Percentiles rank a stretch among this genome's conserved stretches.
These are phyloP conservation scores for Megaceryle maxima DNA, from an alignment of 2,113 vertebrate genomes.

Conservation along the genomic window DNA sequence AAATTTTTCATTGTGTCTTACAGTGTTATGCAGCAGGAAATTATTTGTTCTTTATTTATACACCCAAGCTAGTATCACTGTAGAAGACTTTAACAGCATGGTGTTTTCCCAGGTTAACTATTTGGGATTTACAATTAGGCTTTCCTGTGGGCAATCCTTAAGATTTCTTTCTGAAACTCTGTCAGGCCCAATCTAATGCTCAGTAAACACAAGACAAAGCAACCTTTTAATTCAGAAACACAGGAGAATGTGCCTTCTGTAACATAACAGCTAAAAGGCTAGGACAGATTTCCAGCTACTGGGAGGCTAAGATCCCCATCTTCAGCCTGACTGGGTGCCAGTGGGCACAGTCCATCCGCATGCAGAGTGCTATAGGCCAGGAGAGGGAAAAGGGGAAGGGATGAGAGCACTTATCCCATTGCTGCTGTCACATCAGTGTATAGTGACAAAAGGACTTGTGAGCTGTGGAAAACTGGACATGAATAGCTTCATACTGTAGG, in stretches of 20 bases:
- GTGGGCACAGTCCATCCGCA: neutral
- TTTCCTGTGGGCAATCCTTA: neutral
- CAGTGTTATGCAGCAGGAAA: neutral
- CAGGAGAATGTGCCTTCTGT: neutral
- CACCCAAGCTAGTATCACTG: neutral
- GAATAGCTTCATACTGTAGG: neutral
- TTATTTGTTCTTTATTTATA: neutral
- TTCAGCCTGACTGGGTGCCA: neutral
- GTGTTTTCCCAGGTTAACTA: neutral
- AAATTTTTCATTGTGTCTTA: neutral
- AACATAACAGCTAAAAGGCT: neutral
- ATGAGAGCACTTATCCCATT: neutral
- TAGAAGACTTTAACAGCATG: neutral
- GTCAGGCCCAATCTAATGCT: neutral
- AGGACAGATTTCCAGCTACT: neutral
- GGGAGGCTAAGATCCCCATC: accelerated
- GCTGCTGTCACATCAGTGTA: neutral
- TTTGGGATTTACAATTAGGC: neutral
- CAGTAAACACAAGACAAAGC: neutral
- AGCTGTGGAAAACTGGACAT: neutral
- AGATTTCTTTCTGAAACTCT: neutral
- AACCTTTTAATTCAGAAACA: neutral
- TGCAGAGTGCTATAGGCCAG: neutral
- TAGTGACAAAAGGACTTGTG: neutral
- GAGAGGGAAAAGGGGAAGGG: neutral